phyloP scores from a whole-genome alignment of 2,888 invertebrate species.

The Rhyacophila evoluta region DNA sequence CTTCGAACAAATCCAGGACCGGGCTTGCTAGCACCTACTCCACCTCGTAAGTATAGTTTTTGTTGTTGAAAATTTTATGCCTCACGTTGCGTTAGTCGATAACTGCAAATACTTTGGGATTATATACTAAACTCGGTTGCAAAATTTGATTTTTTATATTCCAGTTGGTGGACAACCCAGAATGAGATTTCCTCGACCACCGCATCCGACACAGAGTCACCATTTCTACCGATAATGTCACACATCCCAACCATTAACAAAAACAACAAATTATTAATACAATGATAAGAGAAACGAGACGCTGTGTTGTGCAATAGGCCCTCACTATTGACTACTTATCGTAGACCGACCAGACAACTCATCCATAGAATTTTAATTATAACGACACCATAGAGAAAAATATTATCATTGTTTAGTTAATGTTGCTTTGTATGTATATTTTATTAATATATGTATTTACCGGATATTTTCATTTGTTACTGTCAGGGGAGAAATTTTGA shows the following conservation, averaged over 20 bases:
- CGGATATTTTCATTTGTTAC: too few relatives aligned
- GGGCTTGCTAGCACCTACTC: conserved; percentile 43
- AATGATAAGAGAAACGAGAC: not conserved
- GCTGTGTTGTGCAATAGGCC: not conserved
- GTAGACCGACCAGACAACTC: not conserved
- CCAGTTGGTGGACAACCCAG: conserved; percentile 36
- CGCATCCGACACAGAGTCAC: not conserved
- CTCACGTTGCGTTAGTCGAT: too few relatives aligned
- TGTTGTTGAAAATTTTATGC: too few relatives aligned
- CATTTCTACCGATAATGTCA: conserved; percentile 24
- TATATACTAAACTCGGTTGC: too few relatives aligned
- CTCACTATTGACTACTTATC: not conserved
- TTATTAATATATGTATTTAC: not conserved
- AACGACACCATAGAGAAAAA: conserved; percentile 13
- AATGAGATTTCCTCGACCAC: conserved; percentile 31
- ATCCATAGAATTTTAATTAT: conserved; percentile 18
- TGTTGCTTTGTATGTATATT: conserved; percentile 6
- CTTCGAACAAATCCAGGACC: conserved; percentile 44
- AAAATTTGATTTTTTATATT: too few relatives aligned
- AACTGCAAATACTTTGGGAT: too few relatives aligned
- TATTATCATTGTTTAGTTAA: conserved; percentile 3
- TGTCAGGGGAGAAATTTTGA: too few relatives aligned
- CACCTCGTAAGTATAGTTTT: conserved; percentile 46
- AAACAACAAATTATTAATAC: not conserved
- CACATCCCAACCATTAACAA: not conserved